Base-by-base conservation (phyloP, 2,113 vertebrate genomes). In the Cnemophilus loriae region DNA sequence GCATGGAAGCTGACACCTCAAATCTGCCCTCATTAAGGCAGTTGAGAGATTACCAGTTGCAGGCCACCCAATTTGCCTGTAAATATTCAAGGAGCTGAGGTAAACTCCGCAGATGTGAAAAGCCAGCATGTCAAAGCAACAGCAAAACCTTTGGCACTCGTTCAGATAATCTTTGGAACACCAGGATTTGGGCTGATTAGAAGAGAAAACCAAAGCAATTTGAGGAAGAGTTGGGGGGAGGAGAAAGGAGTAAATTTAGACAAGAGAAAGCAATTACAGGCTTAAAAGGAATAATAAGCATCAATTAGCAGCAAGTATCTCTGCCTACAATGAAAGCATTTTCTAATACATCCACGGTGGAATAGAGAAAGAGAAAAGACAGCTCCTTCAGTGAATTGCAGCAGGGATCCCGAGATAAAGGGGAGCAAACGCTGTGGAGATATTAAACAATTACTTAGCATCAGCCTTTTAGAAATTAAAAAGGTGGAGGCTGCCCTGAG, bases 241-340 rank as follows among this genome's bases (percentile, higher is more conserved):
- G 61, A 64, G 64, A 87, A 87, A 69, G 79, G 81, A 94, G 92
- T 78, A 96, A 95, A 95, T 96, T 95, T 93, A 91, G 93, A 96
- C 96, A 94, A 96, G 94, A 81, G 97, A 97, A 97, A 96, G 95
- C 95, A 97, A 97, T 97, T 97, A 96, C 73, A 70, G 91, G 75
- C 95, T 97, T 96, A 96, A 96, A 97, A 95, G 92, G 90, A 97
- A 96, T 97, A 97, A 94, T 96, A 97, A 97, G 95, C 96, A 77
- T 95, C 96, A 97, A 97, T 97, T 97, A 97, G 95, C 84, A 67
- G 96, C 74, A 88, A 96, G 95, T 96, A 96, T 97, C 95, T 97
- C 86, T 90, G 91, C 94, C 87, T 78, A 79, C 94, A 97, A 93
- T 96, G 97, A 93, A 96, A 97, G 95, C 77, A 7, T 95, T 96